Evolutionary conservation across 2,797 vertebrate genomes (phyloP), one percentile per base, ranked within the genome.

Genomic region (Perodicticus potto): DNA sequence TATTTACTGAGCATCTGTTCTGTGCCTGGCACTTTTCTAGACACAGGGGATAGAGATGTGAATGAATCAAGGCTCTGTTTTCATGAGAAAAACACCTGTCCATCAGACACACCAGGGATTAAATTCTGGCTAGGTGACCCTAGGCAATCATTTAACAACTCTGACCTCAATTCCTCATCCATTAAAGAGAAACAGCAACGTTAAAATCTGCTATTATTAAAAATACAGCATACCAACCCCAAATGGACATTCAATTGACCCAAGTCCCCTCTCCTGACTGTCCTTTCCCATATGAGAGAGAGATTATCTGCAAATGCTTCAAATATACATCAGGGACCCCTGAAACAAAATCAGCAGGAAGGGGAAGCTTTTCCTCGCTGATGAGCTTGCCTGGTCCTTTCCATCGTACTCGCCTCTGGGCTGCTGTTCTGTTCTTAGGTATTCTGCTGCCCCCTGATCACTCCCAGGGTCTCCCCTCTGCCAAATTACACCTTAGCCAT

Each of bases 61-160:
- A 95, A 78, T 40, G 49, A 81, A 93, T 88, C 27, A 27, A 90
- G 85, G 80, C 76, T 92, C 77, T 82, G 25, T 53, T 85, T 22
- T 80, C 73, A 22, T 43, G 86, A 84, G 65, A 59, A 83, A 86
- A 94, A 86, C 1, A 0, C 70, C 20, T 40, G 40, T 49, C n/a
- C n/a, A 65, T 78, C 69, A 96, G 76, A 89, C 7, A 82, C 73
- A 84, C 10, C n/a, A 57, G 74, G 88, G 43, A 57, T 40, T 25
- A 65, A 72, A 70, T 63, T 37, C 43, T 19, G 45, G 70, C 22
- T n/a, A 1, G 23, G 67, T 32, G 59, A 53, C 70, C 23, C 0
- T 19, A 37, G 78, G 85, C 61, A 86, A 74, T 93, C 69, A 89
- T 70, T 55, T 70, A 76, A 86, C 7, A 88, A 45, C 63, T 80